These are phyloP conservation scores for Heliconius cydno DNA, from an alignment of 2,888 invertebrate species.

Conservation along the genomic window DNA sequence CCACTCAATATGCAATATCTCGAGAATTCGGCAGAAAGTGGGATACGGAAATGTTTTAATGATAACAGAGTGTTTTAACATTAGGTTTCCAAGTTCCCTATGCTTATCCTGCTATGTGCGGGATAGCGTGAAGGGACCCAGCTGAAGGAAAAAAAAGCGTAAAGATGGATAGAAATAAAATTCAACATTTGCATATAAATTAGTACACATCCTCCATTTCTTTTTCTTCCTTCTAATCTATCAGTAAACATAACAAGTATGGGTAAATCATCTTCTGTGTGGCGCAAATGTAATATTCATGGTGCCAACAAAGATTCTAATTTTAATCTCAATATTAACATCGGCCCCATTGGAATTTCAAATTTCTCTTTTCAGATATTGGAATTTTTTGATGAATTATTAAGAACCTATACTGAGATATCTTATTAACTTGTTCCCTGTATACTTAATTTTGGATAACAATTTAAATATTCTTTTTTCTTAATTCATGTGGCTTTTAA, in stretches of 20 bases:
- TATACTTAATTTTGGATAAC: neutral
- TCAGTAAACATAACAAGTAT: conserved; percentile 27
- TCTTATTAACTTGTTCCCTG: conserved; percentile 3
- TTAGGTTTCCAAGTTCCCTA: too few species aligned
- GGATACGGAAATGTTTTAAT: too few species aligned
- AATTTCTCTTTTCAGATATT: conserved; percentile 48
- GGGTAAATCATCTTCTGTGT: conserved; percentile 25
- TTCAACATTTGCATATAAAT: neutral
- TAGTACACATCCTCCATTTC: neutral
- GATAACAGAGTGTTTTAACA: too few species aligned
- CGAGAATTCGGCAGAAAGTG: too few species aligned
- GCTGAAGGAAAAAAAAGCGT: too few species aligned
- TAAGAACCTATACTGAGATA: conserved; percentile 29
- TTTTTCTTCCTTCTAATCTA: neutral
- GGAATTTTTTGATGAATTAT: conserved; percentile 50
- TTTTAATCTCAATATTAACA: conserved; percentile 44
- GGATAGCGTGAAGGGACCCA: too few species aligned
- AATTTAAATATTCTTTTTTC: too few species aligned
- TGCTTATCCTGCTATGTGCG: too few species aligned
- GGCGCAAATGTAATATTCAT: conserved; percentile 40
- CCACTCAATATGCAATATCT: too few species aligned
- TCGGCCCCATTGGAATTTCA: conserved; percentile 42
- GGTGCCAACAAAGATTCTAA: conserved; percentile 41
- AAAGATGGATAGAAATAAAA: neutral
- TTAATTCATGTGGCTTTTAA: too few species aligned